A percentile compares a stretch with the other conserved stretches of the same genome.
Conservation (phyloP, 2,113 vertebrate species). For the Willisornis vidua region DNA sequence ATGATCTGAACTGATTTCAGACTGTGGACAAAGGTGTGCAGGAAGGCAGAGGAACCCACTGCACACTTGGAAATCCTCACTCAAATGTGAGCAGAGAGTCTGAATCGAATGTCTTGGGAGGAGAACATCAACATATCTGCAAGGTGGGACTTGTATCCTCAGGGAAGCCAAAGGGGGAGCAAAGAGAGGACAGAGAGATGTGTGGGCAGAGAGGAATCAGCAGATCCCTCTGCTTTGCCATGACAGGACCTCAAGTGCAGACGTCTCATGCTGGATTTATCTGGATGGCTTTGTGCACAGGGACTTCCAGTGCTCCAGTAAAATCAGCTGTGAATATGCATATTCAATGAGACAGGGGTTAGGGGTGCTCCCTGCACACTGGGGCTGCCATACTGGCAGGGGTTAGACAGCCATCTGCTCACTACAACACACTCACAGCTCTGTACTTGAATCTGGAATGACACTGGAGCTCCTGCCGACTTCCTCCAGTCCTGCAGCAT, state of each 20-base stretch:
- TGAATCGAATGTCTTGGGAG: neutral
- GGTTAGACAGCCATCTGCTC: slow-evolving; percentile 56
- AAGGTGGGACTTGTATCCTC: neutral
- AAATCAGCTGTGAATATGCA: slow-evolving; percentile 31
- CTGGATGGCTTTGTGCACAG: neutral
- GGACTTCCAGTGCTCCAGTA: neutral
- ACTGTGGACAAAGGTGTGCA: neutral
- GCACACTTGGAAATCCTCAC: rapidly evolving
- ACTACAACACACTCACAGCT: neutral
- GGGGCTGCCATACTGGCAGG: slow-evolving; percentile 35
- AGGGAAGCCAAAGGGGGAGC: neutral
- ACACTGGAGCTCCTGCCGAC: neutral
- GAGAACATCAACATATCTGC: neutral
- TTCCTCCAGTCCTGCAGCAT: slow-evolving; percentile 15
- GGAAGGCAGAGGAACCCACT: neutral
- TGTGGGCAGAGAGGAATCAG: neutral
- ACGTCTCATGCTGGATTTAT: neutral
- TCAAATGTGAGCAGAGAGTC: neutral
- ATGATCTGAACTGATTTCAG: neutral
- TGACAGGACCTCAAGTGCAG: neutral
- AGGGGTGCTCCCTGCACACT: neutral
- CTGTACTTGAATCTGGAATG: neutral
- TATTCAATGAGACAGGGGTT: slow-evolving; percentile 6
- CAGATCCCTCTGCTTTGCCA: neutral
- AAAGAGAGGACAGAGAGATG: neutral